Base-by-base conservation (phyloP, 2,113 vertebrate species). In the Phalacrocorax pelagicus region DNA sequence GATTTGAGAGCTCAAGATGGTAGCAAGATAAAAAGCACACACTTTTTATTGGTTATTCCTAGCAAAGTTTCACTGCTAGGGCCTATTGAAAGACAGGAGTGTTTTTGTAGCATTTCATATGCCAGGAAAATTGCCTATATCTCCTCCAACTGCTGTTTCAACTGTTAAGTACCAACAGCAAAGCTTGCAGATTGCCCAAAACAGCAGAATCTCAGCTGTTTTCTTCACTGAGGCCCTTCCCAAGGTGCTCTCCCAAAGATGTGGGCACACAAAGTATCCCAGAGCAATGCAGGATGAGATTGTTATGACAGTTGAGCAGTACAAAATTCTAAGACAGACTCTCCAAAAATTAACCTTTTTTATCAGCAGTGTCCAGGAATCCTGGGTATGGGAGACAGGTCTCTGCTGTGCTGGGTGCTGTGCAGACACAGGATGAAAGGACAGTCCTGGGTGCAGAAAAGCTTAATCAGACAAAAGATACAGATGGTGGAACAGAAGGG, bases 401-500 rank as follows among this genome's bases (percentile, higher is more conserved):
- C 80, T 77, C 40, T 40, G 57, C 79, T 69, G 58, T 47, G 81
- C 88, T 42, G 47, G 58, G 63, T 0, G 1, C 81, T 63, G 46
- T 8, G 55, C 77, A 84, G 85, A 23, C 62, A 62, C 6, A 0
- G 66, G 40, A 85, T 0, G 2, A 30, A 86, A 90, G 67, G 59
- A 81, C 36, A 81, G 77, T 44, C 81, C 73, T 91, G 92, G 57
- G 62, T 79, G 69, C 46, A 70, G 40, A 73, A n/a, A 17, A 73
- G 63, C 38, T 80, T 69, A 42, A 80, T 38, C 36, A 38, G 94
- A 58, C 40, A 88, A 49, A 40, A 77, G 59, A 73, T 83, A 42
- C 71, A 82, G 91, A 86, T 66, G 83, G 81, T 32, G 51, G 69
- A 87, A 78, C 80, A 92, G 83, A 78, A 93, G 94, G 88, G 70